phyloP scores from a whole-genome alignment of 1,140 invertebrate genomes.

The Metaphire vulgaris region DNA sequence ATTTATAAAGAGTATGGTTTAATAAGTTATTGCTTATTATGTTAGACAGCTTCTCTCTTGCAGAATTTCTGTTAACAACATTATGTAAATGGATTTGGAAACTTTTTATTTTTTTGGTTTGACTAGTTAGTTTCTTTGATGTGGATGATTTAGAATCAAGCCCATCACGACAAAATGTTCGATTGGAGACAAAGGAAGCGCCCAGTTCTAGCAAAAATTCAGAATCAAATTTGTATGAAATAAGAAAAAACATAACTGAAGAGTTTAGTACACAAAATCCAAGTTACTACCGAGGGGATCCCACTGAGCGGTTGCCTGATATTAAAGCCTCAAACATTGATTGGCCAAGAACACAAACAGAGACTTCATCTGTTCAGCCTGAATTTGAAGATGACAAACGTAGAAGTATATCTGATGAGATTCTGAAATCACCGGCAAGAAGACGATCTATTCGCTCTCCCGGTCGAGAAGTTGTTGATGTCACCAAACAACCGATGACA shows the following conservation, averaged over 20 bases:
- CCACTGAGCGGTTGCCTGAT: background rate
- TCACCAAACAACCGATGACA: background rate
- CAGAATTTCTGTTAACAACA: background rate
- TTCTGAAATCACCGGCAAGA: background rate
- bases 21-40: background rate
- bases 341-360: background rate
- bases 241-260: background rate
- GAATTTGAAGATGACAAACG: background rate
- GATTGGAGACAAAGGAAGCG: too few relatives aligned
- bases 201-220: too few relatives aligned
- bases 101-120: too few relatives aligned
- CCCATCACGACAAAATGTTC: too few relatives aligned
- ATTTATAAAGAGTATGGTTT: background rate
- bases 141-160: too few relatives aligned
- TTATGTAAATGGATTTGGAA: background rate
- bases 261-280: background rate
- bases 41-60: background rate
- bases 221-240: too few relatives aligned
- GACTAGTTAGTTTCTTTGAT: too few relatives aligned
- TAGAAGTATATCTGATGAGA: too few relatives aligned
- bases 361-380: background rate
- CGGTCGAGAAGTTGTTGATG: background rate
- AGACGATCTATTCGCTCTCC: background rate
- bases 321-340: background rate
- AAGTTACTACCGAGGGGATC: too few relatives aligned